A percentile compares a stretch with the other conserved stretches of the same genome.
Conservation (phyloP, 2,888 invertebrate species). For the Sycophila texana region DNA sequence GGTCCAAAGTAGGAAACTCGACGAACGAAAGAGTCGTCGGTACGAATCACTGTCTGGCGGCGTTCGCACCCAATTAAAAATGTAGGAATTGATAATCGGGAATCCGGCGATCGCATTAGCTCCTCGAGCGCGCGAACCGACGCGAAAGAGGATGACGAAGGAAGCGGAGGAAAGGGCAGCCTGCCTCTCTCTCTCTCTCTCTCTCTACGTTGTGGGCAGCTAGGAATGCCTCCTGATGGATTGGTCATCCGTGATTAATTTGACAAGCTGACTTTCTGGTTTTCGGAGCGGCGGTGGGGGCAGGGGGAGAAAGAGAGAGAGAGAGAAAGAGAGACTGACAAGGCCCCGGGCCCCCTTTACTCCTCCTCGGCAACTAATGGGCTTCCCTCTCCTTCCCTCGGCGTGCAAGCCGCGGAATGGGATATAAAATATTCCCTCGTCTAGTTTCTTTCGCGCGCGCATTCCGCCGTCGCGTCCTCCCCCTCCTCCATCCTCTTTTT, state of each 20-base stretch:
- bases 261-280: conserved; percentile 76
- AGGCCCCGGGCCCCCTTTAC: conserved; percentile 57
- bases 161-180: conserved; percentile 22
- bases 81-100: neutral
- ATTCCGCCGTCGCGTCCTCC: neutral
- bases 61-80: conserved; percentile 7
- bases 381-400: conserved; percentile 56
- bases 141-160: neutral
- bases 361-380: conserved; percentile 64
- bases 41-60: neutral
- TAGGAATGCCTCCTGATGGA: conserved; percentile 74
- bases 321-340: conserved; percentile 59
- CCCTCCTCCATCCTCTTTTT: no score
- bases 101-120: conserved; percentile 13
- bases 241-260: conserved; percentile 76
- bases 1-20: no score
- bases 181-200: conserved; percentile 29
- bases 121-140: neutral
- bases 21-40: no score
- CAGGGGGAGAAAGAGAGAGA: conserved; percentile 41
- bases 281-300: conserved; percentile 64
- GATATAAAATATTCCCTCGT: conserved; percentile 16
- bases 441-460: conserved; percentile 10
- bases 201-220: conserved; percentile 27
- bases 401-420: conserved; percentile 5